Percentiles rank a stretch among this genome's conserved stretches.
Conservation (phyloP, 2,888 invertebrate genomes). For the Pterostichus madidus region DNA sequence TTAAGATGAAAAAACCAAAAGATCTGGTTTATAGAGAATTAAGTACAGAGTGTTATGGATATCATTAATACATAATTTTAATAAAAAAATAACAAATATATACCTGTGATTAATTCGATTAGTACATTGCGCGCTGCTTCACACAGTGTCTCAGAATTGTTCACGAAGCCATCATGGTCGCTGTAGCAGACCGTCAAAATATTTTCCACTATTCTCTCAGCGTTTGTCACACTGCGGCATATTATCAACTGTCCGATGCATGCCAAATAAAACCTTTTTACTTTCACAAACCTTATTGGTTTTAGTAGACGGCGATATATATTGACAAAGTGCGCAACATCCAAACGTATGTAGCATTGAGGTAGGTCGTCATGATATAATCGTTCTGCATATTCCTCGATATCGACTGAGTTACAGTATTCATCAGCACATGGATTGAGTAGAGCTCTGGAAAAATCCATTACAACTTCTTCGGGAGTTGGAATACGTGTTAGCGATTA, state of each 20-base stretch:
- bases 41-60: too few species aligned
- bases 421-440: neutral
- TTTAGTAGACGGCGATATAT: neutral
- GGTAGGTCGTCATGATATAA: neutral
- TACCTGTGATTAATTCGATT: neutral
- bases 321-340: slow-evolving; percentile 2
- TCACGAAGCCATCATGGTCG: slow-evolving; percentile 3
- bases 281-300: neutral
- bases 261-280: slow-evolving; percentile 25
- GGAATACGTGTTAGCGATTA: too few species aligned
- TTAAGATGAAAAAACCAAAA: neutral
- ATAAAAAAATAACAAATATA: neutral
- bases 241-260: slow-evolving; percentile 4
- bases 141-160: neutral
- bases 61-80: neutral
- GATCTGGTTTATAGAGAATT: neutral
- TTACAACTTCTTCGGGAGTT: slow-evolving; percentile 7
- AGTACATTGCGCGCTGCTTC: neutral
- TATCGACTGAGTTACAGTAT: neutral
- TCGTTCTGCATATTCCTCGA: slow-evolving; percentile 12
- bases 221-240: neutral
- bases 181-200: slow-evolving; percentile 7
- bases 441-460: slow-evolving; percentile 17
- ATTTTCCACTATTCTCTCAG: neutral
- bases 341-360: slow-evolving; percentile 1